A percentile compares a stretch with the other conserved stretches of the same genome.
Evolutionary conservation across 1,140 invertebrate genomes (phyloP).

Genomic region (Drosophila truncata): DNA sequence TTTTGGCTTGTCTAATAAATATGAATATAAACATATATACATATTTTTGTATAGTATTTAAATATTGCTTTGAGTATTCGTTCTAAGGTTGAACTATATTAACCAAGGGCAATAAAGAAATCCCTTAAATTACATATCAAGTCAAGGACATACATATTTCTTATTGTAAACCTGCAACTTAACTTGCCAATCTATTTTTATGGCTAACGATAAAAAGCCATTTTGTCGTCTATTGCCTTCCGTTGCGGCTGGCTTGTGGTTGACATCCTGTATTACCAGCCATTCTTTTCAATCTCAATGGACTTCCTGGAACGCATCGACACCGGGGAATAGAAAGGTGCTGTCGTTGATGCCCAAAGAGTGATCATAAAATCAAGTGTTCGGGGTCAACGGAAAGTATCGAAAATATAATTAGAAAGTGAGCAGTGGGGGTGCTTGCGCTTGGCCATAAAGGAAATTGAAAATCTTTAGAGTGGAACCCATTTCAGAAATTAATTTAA

Average conservation of each 20-base stretch:
- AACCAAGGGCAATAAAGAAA: neutral
- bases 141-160: slow-evolving; percentile 1
- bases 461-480: slow-evolving; percentile 56
- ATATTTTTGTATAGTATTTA: neutral
- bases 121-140: neutral
- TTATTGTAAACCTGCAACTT: slow-evolving; percentile 6
- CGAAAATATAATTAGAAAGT: slow-evolving; percentile 60
- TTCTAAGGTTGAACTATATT: neutral
- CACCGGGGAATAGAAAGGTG: neutral
- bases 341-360: slow-evolving; percentile 13
- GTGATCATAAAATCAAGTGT: slow-evolving; percentile 29
- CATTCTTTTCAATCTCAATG: slow-evolving; percentile 21
- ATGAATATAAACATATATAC: too few species aligned
- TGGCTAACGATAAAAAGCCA: slow-evolving; percentile 28
- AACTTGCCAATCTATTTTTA: slow-evolving; percentile 24
- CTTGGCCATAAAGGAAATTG: slow-evolving; percentile 55
- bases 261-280: slow-evolving; percentile 18
- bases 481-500: slow-evolving; percentile 80
- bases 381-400: slow-evolving; percentile 47
- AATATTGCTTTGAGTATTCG: too few species aligned
- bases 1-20: too few species aligned
- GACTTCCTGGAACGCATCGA: slow-evolving; percentile 30
- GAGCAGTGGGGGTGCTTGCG: neutral
- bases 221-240: slow-evolving; percentile 11
- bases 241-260: slow-evolving; percentile 7